Evolutionary conservation across 1,140 invertebrate species (phyloP).

Genomic region (Tribolium madens): DNA sequence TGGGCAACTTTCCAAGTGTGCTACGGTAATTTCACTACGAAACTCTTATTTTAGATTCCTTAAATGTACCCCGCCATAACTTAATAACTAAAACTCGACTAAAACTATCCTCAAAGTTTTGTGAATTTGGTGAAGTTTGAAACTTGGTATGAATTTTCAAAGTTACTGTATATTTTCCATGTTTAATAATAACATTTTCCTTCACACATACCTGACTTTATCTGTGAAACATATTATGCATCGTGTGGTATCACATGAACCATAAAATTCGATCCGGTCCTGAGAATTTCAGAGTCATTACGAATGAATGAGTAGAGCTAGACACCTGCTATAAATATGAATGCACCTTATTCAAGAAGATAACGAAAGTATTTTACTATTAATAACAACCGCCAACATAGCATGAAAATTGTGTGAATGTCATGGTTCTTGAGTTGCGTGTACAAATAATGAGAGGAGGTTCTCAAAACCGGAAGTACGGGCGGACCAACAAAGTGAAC

Average conservation of each 20-base stretch:
- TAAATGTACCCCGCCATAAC: too few species aligned
- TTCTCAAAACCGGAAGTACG: constrained; percentile 19
- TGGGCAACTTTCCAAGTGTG: too few species aligned
- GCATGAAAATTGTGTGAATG: constrained; percentile 32
- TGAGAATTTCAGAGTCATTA: constrained; percentile 28
- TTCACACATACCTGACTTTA: constrained; percentile 2
- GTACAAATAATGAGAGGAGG: not conserved
- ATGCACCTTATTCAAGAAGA: constrained; percentile 7
- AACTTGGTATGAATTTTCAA: too few species aligned
- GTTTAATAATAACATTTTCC: constrained; percentile 11
- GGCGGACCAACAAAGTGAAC: constrained; percentile 12
- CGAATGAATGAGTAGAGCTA: constrained; percentile 3
- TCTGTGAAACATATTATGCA: constrained; percentile 16
- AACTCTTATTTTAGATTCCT: too few species aligned
- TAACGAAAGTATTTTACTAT: constrained; percentile 22
- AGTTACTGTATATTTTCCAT: too few species aligned
- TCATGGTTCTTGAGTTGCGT: constrained; percentile 23
- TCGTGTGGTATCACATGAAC: constrained; percentile 21
- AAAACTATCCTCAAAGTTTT: too few species aligned
- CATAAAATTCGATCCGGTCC: constrained; percentile 34
- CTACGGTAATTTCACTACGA: too few species aligned
- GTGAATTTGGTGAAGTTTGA: too few species aligned
- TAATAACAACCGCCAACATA: constrained; percentile 11
- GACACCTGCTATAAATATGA: constrained; percentile 28
- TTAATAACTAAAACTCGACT: too few species aligned